Evolutionary conservation across 2,888 invertebrate genomes (phyloP), one percentile per base, ranked within the genome.

Genomic region (Amblyjoppa proteus): DNA sequence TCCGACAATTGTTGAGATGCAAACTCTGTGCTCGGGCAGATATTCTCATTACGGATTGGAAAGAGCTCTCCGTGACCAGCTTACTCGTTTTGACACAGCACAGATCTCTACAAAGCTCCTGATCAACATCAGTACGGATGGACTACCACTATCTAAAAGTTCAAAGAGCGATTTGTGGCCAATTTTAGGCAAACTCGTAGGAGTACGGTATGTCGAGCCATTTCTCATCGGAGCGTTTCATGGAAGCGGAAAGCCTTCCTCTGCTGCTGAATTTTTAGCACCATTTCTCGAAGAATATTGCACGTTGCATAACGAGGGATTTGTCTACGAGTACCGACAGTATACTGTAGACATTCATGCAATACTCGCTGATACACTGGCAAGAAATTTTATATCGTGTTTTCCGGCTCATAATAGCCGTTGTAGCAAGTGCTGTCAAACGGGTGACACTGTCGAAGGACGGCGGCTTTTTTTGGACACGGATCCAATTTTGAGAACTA

Each of bases 401-500:
- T 64, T 64, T 34, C 64, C 64, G 0, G 64, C 64, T 34, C 64
- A 34, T 13, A 71, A 71, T 34, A 71, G 71, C n/a, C 51, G 71
- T 16, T 56, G 71, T 53, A n/a, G 6, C 2, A 71, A 53, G 28
- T 71, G 71, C 34, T 49, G 16, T 64, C 34, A 64, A 20, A 2
- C 6, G 34, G 64, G 64, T 3, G 4, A 64, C 1, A 34, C 64
- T 16, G 53, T 71, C 0, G 53, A 53, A 0, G 53, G 71, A 53
- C 53, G 71, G 2, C 31, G 71, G n/a, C n/a, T 77, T 87, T 85
- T 69, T 20, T 64, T n/a, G 0, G 73, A 81, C 20, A n/a, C 58
- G 11, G 28, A 74, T 73, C 53, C 81, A 4, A 31, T 31, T 38
- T 81, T 74, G 53, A 51, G 81, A 73, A 81, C 66, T 3, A 28